Evolutionary conservation across 30 jellyfish, hydroid and myxozoan genomes (phyloP), one percentile per base, ranked within the genome.

Genomic region (Sanderia malayensis): DNA sequence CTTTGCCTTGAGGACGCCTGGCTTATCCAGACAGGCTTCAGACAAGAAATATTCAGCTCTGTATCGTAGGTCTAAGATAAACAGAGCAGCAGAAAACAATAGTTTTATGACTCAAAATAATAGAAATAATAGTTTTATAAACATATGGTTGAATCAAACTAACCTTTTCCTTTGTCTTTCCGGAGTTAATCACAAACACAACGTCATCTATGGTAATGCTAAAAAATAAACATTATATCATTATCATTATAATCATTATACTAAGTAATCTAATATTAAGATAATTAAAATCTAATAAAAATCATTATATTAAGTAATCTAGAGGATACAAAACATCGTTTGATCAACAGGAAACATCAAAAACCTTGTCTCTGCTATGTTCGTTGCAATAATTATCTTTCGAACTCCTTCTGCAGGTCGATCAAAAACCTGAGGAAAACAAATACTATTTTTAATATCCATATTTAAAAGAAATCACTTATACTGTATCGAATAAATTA

Each of bases 311-410:
- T n/a, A n/a, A n/a, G n/a, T n/a, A n/a, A n/a, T n/a, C n/a, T n/a
- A n/a, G n/a, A n/a, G n/a, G n/a, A n/a, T n/a, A n/a, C n/a, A n/a
- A n/a, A n/a, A n/a, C n/a, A n/a, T n/a, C n/a, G n/a, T n/a, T n/a
- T n/a, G n/a, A n/a, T n/a, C n/a, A n/a, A n/a, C n/a, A n/a, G n/a
- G n/a, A n/a, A n/a, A n/a, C n/a, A n/a, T n/a, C n/a, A n/a, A n/a
- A n/a, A n/a, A 87, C 96, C 96, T 87, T 15, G 97, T 88, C 61
- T 88, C 97, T 10, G 97, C 97, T 31, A 88, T 88, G 78, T 88
- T 88, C 19, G 97, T 88, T 0, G 97, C 95, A 2, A 88, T 80
- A 0, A 88, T 70, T 18, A 88, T 80, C 71, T 88, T 88, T n/a
- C 97, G 23, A 4, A 73, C 80, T 21, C 97, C 97, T 7, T 74